Evolutionary conservation across 1,140 invertebrate genomes (phyloP), one percentile per base, ranked within the genome.

Genomic region (Metopolophium dirhodum): DNA sequence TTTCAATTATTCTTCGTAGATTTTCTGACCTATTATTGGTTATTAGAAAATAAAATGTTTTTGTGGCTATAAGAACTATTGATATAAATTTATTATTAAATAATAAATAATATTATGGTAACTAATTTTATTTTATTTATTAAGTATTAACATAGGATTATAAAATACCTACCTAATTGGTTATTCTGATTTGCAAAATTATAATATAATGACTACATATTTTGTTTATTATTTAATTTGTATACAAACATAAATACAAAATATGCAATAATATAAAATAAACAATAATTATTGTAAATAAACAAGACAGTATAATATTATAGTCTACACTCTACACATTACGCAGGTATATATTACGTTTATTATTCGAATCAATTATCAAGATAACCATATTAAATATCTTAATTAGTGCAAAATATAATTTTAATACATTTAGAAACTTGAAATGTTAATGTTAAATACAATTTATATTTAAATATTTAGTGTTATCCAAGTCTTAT

Each of bases 171-270:
- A 68, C 26, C 61, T 30, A 68, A 68, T 68, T 68, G 30, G 57
- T 61, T 61, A 61, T 61, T 61, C 57, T 61, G 57, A 61, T 30
- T 11, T 61, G 30, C 30, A 68, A 14, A 68, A 68, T 68, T 68
- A 68, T 68, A 68, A 68, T 68, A 68, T 14, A n/a, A 26, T 61
- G 23, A 4, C 30, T 68, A 14, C 18, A 77, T 77, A 77, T 20
- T 77, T 77, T n/a, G 30, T 77, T 77, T n/a, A 77, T 77, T 77
- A 77, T 77, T 77, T 77, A n/a, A 77, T 77, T 35, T 77, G 61
- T 77, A n/a, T 77, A 77, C 30, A 77, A 77, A 77, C 30, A 77
- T n/a, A 18, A 77, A 77, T 35, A 18, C 61, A 18, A n/a, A 68
- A 77, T 77, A 77, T 14, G 61, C 14, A 77, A 18, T 51, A 1